Evolutionary conservation across 1,140 invertebrate genomes (phyloP), one percentile per base, ranked within the genome.

Genomic region (Cydia pomonella): DNA sequence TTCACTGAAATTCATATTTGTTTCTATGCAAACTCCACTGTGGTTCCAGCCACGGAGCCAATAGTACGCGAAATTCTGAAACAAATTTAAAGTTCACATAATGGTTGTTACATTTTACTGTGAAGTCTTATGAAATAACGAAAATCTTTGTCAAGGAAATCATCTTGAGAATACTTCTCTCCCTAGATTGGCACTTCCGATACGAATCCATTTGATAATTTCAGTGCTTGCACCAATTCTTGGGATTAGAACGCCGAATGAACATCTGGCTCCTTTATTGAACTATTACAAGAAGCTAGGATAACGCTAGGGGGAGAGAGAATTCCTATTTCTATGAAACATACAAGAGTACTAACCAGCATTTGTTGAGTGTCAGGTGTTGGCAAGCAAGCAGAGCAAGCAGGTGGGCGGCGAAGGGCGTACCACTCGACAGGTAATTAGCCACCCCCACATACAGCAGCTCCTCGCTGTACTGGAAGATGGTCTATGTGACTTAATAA

Each of bases 21-120:
- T 96, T 76, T 95, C 94, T 12, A 97, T 94, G 89, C 98, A 99
- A 18, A 95, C 85, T n/a, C 96, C 96, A 27, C 87, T 94, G 12
- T 93, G 93, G 81, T 95, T 95, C 75, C 93, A 93, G 25, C 95
- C 95, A 27, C 89, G 90, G 83, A 95, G 92, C 94, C 94, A 96
- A 29, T 90, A 85, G 82, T 94, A 95, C n/a, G 92, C 86, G 76
- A 83, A 93, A 1, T 92, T 88, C 94, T 95, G 82, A 50, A 88
- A 84, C 71, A 75, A 80, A 29, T 29, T 73, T 50, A 62, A 63
- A 41, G 7, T 16, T 50, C 16, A 75, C 10, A 62, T 59, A 72
- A 21, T 2, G 9, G 23, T 59, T 23, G 21, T 59, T 59, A 16
- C 13, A 10, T 44, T 1, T 47, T 47, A 47, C 1, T 47, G 44